Percentiles rank a stretch among this genome's conserved stretches.
Conservation (phyloP, 2,113 vertebrate genomes). For the Phalacrocorax pelagicus region DNA sequence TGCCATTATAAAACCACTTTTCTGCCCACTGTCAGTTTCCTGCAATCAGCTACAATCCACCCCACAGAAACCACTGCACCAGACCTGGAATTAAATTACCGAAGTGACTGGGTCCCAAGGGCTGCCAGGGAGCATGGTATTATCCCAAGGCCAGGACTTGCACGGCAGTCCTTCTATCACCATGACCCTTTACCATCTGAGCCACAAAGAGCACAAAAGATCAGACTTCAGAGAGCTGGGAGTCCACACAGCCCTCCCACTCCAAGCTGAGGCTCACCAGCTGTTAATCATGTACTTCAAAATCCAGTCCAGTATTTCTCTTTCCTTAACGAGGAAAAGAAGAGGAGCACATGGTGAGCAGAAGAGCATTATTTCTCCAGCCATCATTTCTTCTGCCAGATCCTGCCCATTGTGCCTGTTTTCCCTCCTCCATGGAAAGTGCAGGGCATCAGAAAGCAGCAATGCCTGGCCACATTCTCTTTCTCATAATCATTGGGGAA, state of each 20-base stretch:
- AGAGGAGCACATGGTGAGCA: not conserved
- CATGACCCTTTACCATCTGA: not conserved
- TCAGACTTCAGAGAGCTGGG: not conserved
- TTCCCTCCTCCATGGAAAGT: not conserved
- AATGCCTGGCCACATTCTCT: not conserved
- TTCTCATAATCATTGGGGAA: not conserved
- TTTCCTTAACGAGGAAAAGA: not conserved
- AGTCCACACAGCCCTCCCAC: fast-evolving
- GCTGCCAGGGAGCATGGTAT: not conserved
- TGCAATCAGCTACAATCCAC: not conserved
- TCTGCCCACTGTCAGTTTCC: not conserved
- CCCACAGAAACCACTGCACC: not conserved
- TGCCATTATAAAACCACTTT: not conserved
- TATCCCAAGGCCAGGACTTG: not conserved
- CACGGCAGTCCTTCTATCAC: not conserved
- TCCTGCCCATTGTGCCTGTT: too few species aligned
- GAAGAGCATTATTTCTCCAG: not conserved
- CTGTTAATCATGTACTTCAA: not conserved
- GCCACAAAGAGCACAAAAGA: not conserved
- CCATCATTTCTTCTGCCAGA: not conserved
- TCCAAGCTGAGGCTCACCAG: not conserved
- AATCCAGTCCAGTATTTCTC: not conserved
- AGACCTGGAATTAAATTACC: not conserved
- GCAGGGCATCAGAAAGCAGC: not conserved
- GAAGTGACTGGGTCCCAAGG: fast-evolving